Evolutionary conservation across 2,113 vertebrate species (phyloP), one percentile per base, ranked within the genome.

Genomic region (Sinocyclocheilus anophthalmus): DNA sequence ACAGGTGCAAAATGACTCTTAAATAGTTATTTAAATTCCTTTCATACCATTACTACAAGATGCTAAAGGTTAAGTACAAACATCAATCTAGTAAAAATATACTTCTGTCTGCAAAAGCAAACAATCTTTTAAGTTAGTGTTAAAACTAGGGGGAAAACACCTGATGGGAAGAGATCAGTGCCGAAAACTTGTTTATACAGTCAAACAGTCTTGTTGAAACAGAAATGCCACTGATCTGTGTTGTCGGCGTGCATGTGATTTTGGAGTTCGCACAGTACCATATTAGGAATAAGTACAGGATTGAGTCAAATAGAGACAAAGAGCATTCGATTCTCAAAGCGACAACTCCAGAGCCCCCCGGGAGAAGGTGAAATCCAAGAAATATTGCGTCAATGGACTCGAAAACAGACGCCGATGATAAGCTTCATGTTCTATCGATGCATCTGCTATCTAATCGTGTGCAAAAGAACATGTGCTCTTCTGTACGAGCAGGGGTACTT

Each of bases 271-370:
- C 65, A 78, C 26, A 76, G 55, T 50, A 72, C 20, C 88, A 83
- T 90, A 89, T 91, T 89, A 86, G 88, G 88, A 79, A 86, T 86
- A 84, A 85, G 79, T 55, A 67, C 50, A 53, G 11, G 67, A 85
- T 55, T 57, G 84, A 79, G 80, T 12, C 42, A 45, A 83, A 82
- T 37, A 78, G 24, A 37, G 55, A 59, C 72, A 50, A 57, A 70
- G 73, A 37, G 20, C 45, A 80, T 67, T 57, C 14, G 13, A 57
- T 82, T 76, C 67, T 57, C 30, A 57, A 63, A 72, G 33, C 22
- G 42, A 33, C 70, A 72, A 22, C 67, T 39, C 16, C 22, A 61
- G 14, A 24, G 12, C 30, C 77, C 42, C 39, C n/a, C 12, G 30
- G 57, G 59, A 83, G 26, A 33, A 53, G 0, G 20, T 39, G 26